Conservation (phyloP, 2,113 vertebrate genomes). For the Lontra canadensis region DNA sequence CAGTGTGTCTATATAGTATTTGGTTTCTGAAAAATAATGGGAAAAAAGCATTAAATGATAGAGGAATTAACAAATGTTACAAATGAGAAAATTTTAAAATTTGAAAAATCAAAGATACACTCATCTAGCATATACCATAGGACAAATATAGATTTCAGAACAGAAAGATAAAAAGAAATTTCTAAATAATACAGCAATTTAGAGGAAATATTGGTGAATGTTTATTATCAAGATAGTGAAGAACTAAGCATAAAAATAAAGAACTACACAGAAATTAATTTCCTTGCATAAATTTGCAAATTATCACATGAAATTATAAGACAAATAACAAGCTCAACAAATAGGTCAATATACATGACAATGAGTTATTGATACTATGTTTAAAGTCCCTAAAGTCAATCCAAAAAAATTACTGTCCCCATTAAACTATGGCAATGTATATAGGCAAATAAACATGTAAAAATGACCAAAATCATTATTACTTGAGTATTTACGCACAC, state of each 20-base stretch:
- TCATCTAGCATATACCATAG: not conserved
- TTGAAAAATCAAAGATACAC: not conserved
- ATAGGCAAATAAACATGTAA: not conserved
- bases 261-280: not conserved
- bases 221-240: not conserved
- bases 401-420: not conserved
- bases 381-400: not conserved
- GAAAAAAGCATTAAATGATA: not conserved
- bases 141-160: not conserved
- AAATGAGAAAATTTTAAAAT: not conserved
- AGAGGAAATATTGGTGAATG: not conserved
- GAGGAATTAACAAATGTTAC: not conserved
- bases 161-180: not conserved
- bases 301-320: not conserved
- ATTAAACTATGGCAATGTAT: not conserved
- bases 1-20: not conserved
- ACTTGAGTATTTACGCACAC: not conserved
- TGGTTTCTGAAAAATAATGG: not conserved
- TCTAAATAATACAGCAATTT: not conserved
- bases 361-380: not conserved
- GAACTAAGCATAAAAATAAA: not conserved
- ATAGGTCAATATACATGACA: not conserved
- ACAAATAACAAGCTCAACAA: not conserved
- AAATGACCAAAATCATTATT: not conserved
- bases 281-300: not conserved